phyloP scores from a whole-genome alignment of 2,113 vertebrate genomes.

The Microcebus lehilahytsara region DNA sequence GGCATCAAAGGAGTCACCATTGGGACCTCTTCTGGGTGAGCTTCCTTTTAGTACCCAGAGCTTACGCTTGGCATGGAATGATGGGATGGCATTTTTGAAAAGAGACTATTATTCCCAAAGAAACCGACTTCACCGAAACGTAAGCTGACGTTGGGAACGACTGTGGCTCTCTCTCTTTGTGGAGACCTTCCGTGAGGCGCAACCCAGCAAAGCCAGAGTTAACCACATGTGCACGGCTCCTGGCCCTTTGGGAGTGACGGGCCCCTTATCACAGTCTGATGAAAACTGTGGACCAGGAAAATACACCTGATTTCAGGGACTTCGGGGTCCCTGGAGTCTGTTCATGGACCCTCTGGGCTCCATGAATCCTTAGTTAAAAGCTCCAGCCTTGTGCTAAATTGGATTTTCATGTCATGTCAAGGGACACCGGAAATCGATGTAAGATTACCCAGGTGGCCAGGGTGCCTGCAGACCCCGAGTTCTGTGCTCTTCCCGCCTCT shows the following conservation, averaged over 20 bases:
- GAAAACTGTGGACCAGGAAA: not conserved
- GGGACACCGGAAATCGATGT: not conserved
- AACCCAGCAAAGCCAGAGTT: not conserved
- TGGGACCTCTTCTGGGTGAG: not conserved
- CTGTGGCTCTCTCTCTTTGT: not conserved
- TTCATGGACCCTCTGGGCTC: not conserved
- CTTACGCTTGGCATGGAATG: not conserved
- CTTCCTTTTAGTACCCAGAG: not conserved
- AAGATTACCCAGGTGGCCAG: not conserved
- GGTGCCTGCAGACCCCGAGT: not conserved
- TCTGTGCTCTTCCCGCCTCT: not conserved
- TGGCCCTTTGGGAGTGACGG: not conserved
- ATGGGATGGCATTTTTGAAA: not conserved
- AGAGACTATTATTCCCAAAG: too few relatives aligned
- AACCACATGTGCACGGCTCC: too few relatives aligned
- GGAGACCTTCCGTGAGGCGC: not conserved
- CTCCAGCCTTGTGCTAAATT: not conserved
- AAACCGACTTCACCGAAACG: not conserved
- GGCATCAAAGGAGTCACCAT: not conserved
- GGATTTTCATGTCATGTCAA: not conserved
- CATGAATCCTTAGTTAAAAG: not conserved
- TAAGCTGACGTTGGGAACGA: not conserved
- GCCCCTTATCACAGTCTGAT: not conserved
- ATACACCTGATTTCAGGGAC: not conserved
- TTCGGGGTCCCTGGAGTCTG: not conserved